phyloP scores from a whole-genome alignment of 1,140 invertebrate genomes.

The Heliconius hewitsoni region DNA sequence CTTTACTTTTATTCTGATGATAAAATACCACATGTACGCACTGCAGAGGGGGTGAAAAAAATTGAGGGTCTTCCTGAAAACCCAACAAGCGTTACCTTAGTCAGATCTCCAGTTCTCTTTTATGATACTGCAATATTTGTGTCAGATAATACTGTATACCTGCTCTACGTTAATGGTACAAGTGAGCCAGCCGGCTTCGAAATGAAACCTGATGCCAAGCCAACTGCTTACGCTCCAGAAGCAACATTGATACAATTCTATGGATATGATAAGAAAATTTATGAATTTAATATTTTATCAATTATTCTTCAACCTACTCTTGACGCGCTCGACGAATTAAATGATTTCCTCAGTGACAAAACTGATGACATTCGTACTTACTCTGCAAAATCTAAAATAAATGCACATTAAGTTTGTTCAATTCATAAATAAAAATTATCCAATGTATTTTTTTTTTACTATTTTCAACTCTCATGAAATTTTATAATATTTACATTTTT shows the following conservation, averaged over 20 bases:
- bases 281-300: conserved; percentile 44
- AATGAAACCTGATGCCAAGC: conserved; percentile 43
- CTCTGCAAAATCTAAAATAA: conserved; percentile 29
- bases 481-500: too few relatives aligned
- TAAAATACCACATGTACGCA: conserved; percentile 49
- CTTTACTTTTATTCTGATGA: conserved; percentile 55
- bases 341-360: conserved; percentile 29
- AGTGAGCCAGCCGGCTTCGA: conserved; percentile 39
- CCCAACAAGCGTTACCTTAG: conserved; percentile 38
- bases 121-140: conserved; percentile 47
- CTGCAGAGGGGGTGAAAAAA: conserved; percentile 44
- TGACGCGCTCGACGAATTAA: conserved; percentile 27
- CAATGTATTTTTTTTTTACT: background rate
- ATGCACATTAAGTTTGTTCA: background rate
- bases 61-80: conserved; percentile 50
- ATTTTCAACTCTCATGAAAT: background rate
- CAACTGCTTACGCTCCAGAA: conserved; percentile 57
- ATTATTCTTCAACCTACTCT: background rate
- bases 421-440: background rate
- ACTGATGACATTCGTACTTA: conserved; percentile 29
- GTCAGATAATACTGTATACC: conserved; percentile 45
- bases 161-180: conserved; percentile 50
- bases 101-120: conserved; percentile 14
- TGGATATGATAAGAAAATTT: conserved; percentile 61
- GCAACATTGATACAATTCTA: conserved; percentile 56